Conservation (phyloP, 2,797 vertebrate species). For the Tympanoctomys barrerae region DNA sequence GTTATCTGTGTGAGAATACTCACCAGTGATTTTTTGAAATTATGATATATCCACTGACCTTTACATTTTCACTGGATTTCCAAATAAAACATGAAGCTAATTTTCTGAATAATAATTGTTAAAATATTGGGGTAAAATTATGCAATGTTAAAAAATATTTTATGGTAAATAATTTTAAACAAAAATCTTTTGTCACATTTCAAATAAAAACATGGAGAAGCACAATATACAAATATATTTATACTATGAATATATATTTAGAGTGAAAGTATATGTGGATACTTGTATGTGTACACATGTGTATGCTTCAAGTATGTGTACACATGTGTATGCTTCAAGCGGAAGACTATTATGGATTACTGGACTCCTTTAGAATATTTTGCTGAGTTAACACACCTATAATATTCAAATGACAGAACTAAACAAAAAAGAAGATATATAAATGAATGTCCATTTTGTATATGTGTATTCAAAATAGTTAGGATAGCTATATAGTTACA, state of each 20-base stretch:
- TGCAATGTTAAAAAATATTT: neutral
- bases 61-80: slow-evolving; percentile 44
- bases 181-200: neutral
- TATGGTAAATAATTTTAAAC: neutral
- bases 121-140: slow-evolving; percentile 5
- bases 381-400: no score
- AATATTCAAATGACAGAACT: no score
- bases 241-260: neutral
- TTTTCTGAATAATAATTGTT: neutral
- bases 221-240: neutral
- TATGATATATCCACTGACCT: neutral
- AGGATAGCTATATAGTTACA: no score
- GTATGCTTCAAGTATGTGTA: neutral
- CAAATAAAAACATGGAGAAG: neutral
- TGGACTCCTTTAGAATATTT: no score
- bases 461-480: no score
- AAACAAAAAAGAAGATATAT: no score
- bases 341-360: neutral
- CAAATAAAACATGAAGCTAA: slow-evolving; percentile 36
- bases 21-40: neutral
- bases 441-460: no score
- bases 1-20: neutral
- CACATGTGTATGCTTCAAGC: no score
- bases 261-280: neutral
- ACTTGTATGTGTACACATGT: neutral